These are phyloP conservation scores for Nasonia giraulti DNA, from an alignment of 1,140 invertebrate species.

Conservation along the genomic window DNA sequence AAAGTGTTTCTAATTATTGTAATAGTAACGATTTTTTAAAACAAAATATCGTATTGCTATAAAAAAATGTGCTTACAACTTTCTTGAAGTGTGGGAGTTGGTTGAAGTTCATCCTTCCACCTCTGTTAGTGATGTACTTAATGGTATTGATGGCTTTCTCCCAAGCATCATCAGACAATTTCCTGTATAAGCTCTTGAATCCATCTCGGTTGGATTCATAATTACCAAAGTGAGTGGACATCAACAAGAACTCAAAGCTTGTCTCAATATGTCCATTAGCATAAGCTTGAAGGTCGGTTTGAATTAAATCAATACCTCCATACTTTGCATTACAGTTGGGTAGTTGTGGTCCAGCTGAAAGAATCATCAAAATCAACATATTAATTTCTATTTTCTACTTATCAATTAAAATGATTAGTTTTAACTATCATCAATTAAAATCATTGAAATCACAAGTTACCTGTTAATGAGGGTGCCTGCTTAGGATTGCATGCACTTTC, in stretches of 20 bases:
- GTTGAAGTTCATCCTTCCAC: constrained; percentile 75
- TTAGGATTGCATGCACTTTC: constrained; percentile 74
- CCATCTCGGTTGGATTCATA: constrained; percentile 84
- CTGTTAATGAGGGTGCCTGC: constrained; percentile 60
- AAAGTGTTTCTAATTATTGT: not conserved
- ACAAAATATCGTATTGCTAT: constrained; percentile 1
- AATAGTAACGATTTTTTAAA: not conserved
- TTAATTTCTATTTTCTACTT: not conserved
- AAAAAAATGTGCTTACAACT: constrained; percentile 55
- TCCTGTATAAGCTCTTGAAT: constrained; percentile 83
- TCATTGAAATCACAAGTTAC: constrained; percentile 58
- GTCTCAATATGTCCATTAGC: constrained; percentile 79
- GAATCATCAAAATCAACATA: not conserved
- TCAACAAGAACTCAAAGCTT: constrained; percentile 84
- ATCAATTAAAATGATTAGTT: not conserved
- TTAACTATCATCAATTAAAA: not conserved
- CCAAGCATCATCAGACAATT: constrained; percentile 84
- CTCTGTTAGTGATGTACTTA: constrained; percentile 84
- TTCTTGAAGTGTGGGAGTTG: constrained; percentile 62
- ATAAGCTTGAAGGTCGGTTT: constrained; percentile 76
- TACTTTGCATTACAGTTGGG: constrained; percentile 81
- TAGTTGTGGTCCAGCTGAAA: constrained; percentile 62
- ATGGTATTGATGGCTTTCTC: constrained; percentile 83
- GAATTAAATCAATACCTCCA: constrained; percentile 75
- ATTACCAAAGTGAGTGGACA: constrained; percentile 85